A percentile compares a stretch with the other conserved stretches of the same genome.
Conservation (phyloP, 2,888 invertebrate species). For the Spodoptera littoralis region DNA sequence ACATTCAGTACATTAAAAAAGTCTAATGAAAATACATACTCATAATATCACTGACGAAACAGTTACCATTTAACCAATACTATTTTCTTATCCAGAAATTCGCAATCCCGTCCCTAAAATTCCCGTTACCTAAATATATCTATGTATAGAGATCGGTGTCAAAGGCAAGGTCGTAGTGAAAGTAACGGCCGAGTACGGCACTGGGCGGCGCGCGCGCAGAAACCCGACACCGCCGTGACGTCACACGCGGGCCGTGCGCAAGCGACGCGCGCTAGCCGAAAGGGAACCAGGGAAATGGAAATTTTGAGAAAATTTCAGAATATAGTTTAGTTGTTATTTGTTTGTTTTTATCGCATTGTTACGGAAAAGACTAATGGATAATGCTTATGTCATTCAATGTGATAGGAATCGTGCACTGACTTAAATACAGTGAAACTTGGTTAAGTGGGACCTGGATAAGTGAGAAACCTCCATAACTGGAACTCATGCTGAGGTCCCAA, state of each 20-base stretch:
- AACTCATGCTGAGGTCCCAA: no score
- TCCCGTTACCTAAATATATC: constrained; percentile 42
- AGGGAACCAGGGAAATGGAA: constrained; percentile 52
- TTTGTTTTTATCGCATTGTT: no score
- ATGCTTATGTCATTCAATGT: no score
- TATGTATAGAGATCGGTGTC: constrained; percentile 58
- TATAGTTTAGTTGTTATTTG: neutral
- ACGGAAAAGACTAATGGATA: no score
- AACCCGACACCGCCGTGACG: constrained; percentile 85
- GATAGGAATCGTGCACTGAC: no score
- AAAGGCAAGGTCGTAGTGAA: constrained; percentile 80
- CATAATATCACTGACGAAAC: neutral
- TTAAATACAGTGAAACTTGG: no score
- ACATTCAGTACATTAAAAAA: neutral
- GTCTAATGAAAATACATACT: neutral
- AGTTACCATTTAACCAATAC: no score
- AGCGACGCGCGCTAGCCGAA: constrained; percentile 62
- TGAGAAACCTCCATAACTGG: no score
- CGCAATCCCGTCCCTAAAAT: constrained; percentile 5
- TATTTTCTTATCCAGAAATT: constrained; percentile 7
- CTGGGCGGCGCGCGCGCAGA: constrained; percentile 65
- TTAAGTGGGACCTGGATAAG: no score
- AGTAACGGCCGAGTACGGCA: constrained; percentile 71
- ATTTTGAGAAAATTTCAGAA: neutral
- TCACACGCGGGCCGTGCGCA: constrained; percentile 87